phyloP scores from a whole-genome alignment of 2,888 invertebrate genomes.

The Dryobota labecula region DNA sequence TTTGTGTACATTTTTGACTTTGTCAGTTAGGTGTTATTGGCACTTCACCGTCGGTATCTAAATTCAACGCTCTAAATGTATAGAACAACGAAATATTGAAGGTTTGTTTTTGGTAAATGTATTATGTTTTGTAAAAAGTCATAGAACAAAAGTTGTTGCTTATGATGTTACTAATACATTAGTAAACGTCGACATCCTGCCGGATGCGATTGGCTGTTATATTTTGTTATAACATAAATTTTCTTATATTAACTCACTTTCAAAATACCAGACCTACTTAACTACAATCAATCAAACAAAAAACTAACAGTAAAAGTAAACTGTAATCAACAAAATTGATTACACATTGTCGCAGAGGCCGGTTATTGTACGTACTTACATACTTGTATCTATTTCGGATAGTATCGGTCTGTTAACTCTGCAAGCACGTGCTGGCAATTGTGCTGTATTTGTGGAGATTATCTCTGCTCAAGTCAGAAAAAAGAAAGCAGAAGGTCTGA shows the following conservation, averaged over 20 bases:
- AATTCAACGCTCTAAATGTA: no score
- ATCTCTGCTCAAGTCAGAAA: slow-evolving; percentile 15
- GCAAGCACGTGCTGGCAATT: slow-evolving; percentile 68
- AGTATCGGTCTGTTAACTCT: slow-evolving; percentile 51
- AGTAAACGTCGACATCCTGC: no score
- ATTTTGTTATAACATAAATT: background rate
- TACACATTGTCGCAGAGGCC: slow-evolving; percentile 42
- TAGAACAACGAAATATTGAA: no score
- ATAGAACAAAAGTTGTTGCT: no score
- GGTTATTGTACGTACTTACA: slow-evolving; percentile 20
- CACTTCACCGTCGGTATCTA: no score
- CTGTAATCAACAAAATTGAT: slow-evolving; percentile 46
- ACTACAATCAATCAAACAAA: slow-evolving; percentile 36
- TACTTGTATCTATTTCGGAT: slow-evolving; percentile 43
- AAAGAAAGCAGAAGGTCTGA: slow-evolving; percentile 21
- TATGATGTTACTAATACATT: no score
- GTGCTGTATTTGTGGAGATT: slow-evolving; percentile 57
- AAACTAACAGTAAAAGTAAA: slow-evolving; percentile 41
- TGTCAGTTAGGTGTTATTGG: no score
- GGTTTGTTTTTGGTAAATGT: no score
- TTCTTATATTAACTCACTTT: background rate
- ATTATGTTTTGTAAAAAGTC: no score
- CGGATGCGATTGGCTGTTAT: no score
- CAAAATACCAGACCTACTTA: slow-evolving; percentile 7
- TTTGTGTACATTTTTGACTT: no score